Conservation (phyloP, 2,113 vertebrate genomes). For the Meleagris gallopavo region DNA sequence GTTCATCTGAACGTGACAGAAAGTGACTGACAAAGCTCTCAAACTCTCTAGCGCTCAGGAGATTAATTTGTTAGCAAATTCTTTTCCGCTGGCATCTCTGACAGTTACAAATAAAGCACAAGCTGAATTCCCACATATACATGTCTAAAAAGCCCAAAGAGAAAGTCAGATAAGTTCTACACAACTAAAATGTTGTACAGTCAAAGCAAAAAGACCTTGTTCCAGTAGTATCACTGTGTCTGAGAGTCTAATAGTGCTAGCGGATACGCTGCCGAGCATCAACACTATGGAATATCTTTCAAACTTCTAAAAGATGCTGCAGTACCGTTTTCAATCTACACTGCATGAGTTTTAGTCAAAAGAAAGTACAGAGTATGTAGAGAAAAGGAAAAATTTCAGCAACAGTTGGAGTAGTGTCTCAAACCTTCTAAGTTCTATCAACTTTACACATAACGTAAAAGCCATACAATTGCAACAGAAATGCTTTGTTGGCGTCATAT, state of each 20-base stretch:
- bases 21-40: background rate
- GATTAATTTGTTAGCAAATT: background rate
- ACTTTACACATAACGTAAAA: background rate
- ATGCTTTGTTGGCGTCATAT: background rate
- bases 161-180: background rate
- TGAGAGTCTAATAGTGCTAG: background rate
- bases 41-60: background rate
- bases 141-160: background rate
- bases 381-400: background rate
- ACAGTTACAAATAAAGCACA: conserved; percentile 6
- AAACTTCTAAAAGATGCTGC: background rate
- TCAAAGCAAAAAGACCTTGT: background rate
- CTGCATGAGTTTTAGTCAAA: background rate
- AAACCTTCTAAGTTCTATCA: background rate
- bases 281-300: background rate
- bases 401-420: background rate
- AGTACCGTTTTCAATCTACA: background rate
- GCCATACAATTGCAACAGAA: background rate
- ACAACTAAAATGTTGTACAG: background rate
- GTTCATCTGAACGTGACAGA: background rate
- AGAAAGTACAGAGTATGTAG: background rate
- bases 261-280: background rate
- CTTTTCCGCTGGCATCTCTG: background rate
- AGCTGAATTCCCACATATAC: background rate
- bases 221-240: background rate